These are phyloP conservation scores for Ormyrus thymus DNA, from an alignment of 2,888 invertebrate species.

Conservation along the genomic window DNA sequence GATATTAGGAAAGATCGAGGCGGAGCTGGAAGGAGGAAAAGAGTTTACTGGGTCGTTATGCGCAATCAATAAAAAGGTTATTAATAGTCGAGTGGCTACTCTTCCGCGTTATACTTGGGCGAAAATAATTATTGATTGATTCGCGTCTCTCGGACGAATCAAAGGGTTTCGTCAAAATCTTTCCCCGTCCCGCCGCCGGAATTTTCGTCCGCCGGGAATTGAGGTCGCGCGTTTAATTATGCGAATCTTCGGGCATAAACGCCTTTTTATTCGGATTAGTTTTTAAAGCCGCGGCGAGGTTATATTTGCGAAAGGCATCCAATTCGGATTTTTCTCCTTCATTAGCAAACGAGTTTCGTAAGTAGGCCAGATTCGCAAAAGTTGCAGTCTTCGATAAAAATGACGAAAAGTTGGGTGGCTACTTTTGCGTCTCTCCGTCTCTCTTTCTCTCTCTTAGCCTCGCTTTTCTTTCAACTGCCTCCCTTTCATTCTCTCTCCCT, in stretches of 20 bases:
- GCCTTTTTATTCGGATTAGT: too few relatives aligned
- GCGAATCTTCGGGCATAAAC: too few relatives aligned
- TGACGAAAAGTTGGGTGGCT: constrained; percentile 45
- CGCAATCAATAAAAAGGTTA: constrained; percentile 53
- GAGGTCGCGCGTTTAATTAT: too few relatives aligned
- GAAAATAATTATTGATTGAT: constrained; percentile 54
- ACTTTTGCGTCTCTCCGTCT: neutral
- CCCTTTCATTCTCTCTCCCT: neutral
- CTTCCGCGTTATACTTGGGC: constrained; percentile 16
- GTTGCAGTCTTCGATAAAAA: constrained; percentile 50
- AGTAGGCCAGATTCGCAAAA: constrained; percentile 53
- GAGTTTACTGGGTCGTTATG: constrained; percentile 56
- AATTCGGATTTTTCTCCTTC: neutral
- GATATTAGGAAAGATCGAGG: neutral
- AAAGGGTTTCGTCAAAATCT: too few relatives aligned
- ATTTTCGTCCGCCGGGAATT: too few relatives aligned
- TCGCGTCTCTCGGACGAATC: neutral
- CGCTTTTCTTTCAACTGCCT: constrained; percentile 26
- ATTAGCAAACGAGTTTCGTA: constrained; percentile 17
- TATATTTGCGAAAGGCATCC: neutral
- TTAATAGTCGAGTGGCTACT: constrained; percentile 48
- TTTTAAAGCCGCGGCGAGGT: too few relatives aligned
- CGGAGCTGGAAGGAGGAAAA: constrained; percentile 12
- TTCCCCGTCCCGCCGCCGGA: too few relatives aligned
- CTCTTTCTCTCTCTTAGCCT: neutral